Base-by-base conservation (phyloP, 2,113 vertebrate species). In the Sterna hirundo region DNA sequence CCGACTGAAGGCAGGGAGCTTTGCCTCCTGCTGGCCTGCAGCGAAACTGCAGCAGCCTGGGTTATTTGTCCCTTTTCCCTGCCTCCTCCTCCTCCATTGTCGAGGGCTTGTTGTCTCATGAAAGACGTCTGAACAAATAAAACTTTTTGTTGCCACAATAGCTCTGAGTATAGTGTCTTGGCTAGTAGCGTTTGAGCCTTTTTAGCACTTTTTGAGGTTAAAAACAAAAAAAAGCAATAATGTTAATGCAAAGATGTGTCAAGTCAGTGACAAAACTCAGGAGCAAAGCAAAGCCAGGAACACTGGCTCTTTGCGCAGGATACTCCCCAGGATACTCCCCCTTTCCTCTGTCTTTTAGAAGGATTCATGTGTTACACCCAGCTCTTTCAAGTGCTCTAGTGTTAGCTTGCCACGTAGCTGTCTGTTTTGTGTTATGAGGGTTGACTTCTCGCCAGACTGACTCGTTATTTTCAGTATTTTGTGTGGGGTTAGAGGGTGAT, bases 21-120 rank as follows among this genome's bases (percentile, higher is more conserved):
- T 92, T 97, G 95, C 97, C 96, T 93, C 95, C 97, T 95, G 92
- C 95, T 91, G 96, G 95, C 38, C 42, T 54, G 36, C 42, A 79
- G 80, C 65, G 82, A 55, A 84, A 92, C 64, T 93, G 93, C 93
- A 92, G 30, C 66, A 84, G 44, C 10, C 1, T 16, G 11, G 10
- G 23, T 69, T 29, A 26, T 21, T 21, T 62, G 58, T 79, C 69
- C 40, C 20, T 79, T 87, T 23, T 51, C 29, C 25, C 52, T 79
- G 30, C 86, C 57, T 30, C 29, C 66, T 30, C 29, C 66, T 68
- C 62, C 3, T 0, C 34, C 21, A 4, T 54, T 8, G 3, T n/a
- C 3, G 3, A 49, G 65, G 30, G 38, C 44, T 82, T 78, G 13
- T 84, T 83, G 83, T 86, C 57, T 85, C 42, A 1, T 15, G 5